Evolutionary conservation across 2,888 invertebrate species (phyloP).

Genomic region (Eristalis tenax): DNA sequence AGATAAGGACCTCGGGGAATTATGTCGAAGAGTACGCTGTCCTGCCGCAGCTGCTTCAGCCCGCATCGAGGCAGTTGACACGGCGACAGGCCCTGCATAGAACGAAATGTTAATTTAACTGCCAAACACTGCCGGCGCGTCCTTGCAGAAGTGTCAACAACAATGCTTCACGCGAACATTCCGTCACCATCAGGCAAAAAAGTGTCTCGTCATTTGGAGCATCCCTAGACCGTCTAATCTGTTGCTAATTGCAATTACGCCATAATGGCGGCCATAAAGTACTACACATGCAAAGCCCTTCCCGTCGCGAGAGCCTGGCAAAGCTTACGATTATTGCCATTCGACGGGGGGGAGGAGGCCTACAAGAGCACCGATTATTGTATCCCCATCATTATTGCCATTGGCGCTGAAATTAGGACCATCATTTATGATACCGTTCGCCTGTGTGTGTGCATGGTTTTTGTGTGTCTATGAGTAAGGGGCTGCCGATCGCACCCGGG

Average conservation of each 20-base stretch:
- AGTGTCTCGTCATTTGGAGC: constrained; percentile 14
- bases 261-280: constrained; percentile 56
- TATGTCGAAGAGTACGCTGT: background rate
- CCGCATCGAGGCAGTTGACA: constrained; percentile 48
- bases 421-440: constrained; percentile 47
- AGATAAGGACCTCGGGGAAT: constrained; percentile 34
- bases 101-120: background rate
- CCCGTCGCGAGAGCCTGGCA: constrained; percentile 15
- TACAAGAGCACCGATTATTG: constrained; percentile 61
- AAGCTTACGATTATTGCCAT: constrained; percentile 61
- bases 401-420: constrained; percentile 65
- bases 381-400: constrained; percentile 62
- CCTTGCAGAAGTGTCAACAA: constrained; percentile 10
- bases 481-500: constrained; percentile 33
- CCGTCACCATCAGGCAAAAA: background rate
- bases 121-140: constrained; percentile 25
- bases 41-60: background rate
- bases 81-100: constrained; percentile 39
- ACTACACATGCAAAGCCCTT: constrained; percentile 22
- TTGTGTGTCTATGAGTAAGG: background rate
- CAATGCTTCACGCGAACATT: constrained; percentile 31
- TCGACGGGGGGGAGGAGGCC: constrained; percentile 51
- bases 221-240: constrained; percentile 32
- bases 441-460: background rate
- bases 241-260: constrained; percentile 58